phyloP scores from a whole-genome alignment of 2,113 vertebrate genomes.

The Dascyllus trimaculatus region DNA sequence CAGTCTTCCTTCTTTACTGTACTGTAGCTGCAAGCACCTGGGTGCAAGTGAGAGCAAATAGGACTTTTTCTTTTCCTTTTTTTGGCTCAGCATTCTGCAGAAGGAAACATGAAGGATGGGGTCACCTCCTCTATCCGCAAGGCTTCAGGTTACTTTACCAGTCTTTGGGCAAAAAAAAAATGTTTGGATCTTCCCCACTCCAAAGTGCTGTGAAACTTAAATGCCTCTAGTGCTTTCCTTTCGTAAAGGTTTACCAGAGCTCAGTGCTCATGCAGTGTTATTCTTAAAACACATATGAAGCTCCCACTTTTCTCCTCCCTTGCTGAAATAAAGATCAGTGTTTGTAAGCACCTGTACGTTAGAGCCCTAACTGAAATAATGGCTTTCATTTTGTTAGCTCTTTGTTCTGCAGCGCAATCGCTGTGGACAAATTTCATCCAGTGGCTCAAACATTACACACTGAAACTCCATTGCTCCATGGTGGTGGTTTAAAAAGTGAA shows the following conservation, averaged over 20 bases:
- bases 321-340: conserved; percentile 54
- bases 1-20: conserved; percentile 34
- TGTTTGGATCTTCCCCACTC: conserved; percentile 39
- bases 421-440: conserved; percentile 48
- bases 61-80: conserved; percentile 28
- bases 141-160: conserved; percentile 42
- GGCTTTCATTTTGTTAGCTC: conserved; percentile 63
- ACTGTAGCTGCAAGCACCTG: conserved; percentile 25
- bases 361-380: conserved; percentile 51
- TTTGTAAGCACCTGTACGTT: conserved; percentile 61
- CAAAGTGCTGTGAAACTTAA: conserved; percentile 51
- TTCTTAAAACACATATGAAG: conserved; percentile 70
- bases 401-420: conserved; percentile 60
- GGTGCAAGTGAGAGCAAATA: conserved; percentile 13
- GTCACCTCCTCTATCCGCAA: conserved; percentile 32
- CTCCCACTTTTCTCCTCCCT: conserved; percentile 50
- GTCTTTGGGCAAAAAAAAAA: conserved; percentile 40
- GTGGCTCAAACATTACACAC: conserved; percentile 52
- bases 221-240: conserved; percentile 43
- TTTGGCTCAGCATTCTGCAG: conserved; percentile 42
- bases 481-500: conserved; percentile 50
- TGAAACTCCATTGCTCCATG: conserved; percentile 23
- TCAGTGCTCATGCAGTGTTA: conserved; percentile 30
- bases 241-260: conserved; percentile 55
- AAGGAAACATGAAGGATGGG: conserved; percentile 33